These are phyloP conservation scores for Mormyrus iriodes DNA, from an alignment of 2,113 vertebrate species.

Conservation along the genomic window DNA sequence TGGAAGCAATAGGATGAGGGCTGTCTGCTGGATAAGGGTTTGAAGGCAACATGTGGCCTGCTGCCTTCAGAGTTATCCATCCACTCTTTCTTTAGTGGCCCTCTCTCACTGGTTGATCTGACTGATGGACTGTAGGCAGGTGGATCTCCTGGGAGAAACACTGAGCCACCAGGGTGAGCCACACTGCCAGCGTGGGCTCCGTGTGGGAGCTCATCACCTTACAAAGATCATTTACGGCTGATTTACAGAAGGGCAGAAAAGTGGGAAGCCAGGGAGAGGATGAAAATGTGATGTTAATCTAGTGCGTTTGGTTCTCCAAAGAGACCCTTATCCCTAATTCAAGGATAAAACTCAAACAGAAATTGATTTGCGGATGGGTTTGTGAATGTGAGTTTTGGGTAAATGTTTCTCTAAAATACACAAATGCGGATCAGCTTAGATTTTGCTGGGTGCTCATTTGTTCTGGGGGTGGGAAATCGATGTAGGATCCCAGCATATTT, in stretches of 20 bases:
- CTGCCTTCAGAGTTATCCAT: not conserved
- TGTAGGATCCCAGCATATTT: not conserved
- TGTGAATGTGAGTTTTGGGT: not conserved
- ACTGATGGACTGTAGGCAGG: conserved; percentile 27
- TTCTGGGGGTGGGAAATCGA: conserved; percentile 44
- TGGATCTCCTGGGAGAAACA: not conserved
- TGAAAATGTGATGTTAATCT: not conserved
- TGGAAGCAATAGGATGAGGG: conserved; percentile 23
- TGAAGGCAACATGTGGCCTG: conserved; percentile 23
- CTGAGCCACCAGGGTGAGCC: not conserved
- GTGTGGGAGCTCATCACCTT: not conserved
- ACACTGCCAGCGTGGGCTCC: not conserved
- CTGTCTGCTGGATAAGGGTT: conserved; percentile 14
- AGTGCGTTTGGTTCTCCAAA: not conserved
- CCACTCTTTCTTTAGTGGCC: not conserved
- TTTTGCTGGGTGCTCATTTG: conserved; percentile 29
- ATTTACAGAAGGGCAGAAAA: not conserved
- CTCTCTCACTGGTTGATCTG: not conserved
- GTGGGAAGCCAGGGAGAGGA: not conserved
- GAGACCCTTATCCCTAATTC: not conserved
- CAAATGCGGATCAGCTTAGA: not conserved
- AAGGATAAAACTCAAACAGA: not conserved
- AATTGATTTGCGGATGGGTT: not conserved
- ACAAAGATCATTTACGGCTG: not conserved
- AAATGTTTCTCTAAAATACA: not conserved